Conservation (phyloP, 2,797 vertebrate genomes). For the Caiman crocodilus region DNA sequence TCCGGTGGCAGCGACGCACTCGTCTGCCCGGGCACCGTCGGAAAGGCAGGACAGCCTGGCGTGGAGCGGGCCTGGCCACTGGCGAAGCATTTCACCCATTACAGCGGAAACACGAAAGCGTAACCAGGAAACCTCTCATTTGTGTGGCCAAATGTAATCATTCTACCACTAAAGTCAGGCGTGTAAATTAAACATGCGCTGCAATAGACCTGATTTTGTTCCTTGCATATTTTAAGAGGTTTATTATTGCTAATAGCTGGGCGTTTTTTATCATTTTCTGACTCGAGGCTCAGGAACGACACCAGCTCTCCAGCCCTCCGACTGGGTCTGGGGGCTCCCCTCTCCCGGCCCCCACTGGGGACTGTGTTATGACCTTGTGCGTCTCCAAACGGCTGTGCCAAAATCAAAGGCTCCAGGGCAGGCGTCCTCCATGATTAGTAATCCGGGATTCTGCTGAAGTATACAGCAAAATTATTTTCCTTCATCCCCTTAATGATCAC, state of each 20-base stretch:
- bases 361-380: background rate
- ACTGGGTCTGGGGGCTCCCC: fast-evolving
- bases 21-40: too few species aligned
- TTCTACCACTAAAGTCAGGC: background rate
- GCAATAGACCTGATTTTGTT: background rate
- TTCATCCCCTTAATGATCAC: background rate
- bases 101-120: background rate
- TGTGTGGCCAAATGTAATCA: background rate
- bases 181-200: background rate
- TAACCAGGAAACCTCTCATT: background rate
- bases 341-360: too few species aligned
- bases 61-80: background rate
- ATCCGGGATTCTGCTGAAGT: background rate
- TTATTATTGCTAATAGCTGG: background rate
- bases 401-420: background rate
- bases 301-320: fast-evolving
- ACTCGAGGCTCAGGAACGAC: background rate
- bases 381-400: background rate
- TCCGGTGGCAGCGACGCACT: too few species aligned
- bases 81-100: too few species aligned
- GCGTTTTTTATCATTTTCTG: too few species aligned
- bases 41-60: background rate
- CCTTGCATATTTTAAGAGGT: background rate
- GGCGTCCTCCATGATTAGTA: background rate
- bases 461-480: fast-evolving